A percentile compares a stretch with the other conserved stretches of the same genome.
Evolutionary conservation across 2,888 invertebrate genomes (phyloP).

Genomic region (Euplagia quadripunctaria): DNA sequence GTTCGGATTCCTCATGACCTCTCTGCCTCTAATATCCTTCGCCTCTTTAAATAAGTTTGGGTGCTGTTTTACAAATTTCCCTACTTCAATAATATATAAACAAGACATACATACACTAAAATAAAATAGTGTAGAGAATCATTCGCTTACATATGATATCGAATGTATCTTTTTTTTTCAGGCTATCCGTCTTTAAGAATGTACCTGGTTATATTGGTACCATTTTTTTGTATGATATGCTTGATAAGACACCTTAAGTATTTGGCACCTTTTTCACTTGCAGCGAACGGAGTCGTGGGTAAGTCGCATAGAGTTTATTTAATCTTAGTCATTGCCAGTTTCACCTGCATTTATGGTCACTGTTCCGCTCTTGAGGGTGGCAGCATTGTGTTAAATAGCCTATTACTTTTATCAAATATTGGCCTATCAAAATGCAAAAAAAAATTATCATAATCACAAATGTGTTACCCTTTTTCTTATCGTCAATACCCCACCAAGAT

Average conservation of each 20-base stretch:
- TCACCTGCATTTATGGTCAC: background rate
- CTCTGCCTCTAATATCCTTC: too few relatives aligned
- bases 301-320: constrained; percentile 38
- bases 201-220: constrained; percentile 63
- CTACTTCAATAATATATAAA: too few relatives aligned
- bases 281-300: constrained; percentile 69
- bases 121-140: too few relatives aligned
- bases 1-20: too few relatives aligned
- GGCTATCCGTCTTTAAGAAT: constrained; percentile 64
- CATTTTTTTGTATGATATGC: constrained; percentile 67
- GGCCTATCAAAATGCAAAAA: too few relatives aligned
- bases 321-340: background rate
- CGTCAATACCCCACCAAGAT: background rate
- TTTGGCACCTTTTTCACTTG: constrained; percentile 73
- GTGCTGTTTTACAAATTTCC: too few relatives aligned
- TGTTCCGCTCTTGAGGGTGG: background rate
- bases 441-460: too few relatives aligned
- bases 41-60: too few relatives aligned
- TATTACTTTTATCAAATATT: background rate
- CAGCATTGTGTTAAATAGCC: background rate
- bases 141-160: too few relatives aligned
- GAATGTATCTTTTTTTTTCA: constrained; percentile 36
- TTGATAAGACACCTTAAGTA: constrained; percentile 71
- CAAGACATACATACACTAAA: too few relatives aligned
- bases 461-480: background rate